phyloP scores from a whole-genome alignment of 1,140 invertebrate genomes.

The Polypedilum pembai region DNA sequence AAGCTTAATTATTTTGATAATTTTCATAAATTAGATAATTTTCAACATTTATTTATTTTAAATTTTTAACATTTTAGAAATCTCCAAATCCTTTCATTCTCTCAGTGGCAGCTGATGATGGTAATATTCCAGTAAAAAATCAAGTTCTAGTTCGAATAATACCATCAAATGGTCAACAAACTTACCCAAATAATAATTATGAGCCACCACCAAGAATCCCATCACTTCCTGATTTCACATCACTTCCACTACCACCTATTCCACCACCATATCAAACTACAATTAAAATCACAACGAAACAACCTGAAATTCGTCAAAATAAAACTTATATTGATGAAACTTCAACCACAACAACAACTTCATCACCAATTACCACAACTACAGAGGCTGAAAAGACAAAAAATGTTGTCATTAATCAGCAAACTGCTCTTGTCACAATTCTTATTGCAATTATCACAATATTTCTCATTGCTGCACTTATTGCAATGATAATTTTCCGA shows the following conservation, averaged over 20 bases:
- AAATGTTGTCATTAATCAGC: slow-evolving; percentile 31
- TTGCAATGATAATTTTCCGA: slow-evolving; percentile 48
- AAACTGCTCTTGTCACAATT: slow-evolving; percentile 52
- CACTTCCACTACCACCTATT: background rate
- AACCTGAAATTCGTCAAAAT: background rate
- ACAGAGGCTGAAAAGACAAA: slow-evolving; percentile 2
- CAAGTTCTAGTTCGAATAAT: background rate
- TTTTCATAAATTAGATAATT: background rate
- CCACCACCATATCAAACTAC: background rate
- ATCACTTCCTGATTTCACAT: background rate
- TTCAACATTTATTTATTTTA: background rate
- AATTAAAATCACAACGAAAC: background rate
- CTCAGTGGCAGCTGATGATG: slow-evolving; percentile 28
- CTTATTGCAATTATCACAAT: slow-evolving; percentile 48
- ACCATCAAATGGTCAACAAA: background rate
- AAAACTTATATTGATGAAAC: background rate
- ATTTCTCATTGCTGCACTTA: slow-evolving; percentile 48
- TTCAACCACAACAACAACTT: background rate
- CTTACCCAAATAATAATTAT: background rate
- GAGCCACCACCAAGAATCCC: background rate
- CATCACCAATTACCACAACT: background rate
- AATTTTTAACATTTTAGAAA: slow-evolving; percentile 31
- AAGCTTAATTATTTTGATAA: too few relatives aligned
- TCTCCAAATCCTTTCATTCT: slow-evolving; percentile 30
- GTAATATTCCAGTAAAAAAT: slow-evolving; percentile 9